Evolutionary conservation across 2,888 invertebrate species (phyloP), one percentile per base, ranked within the genome.

Genomic region (Argyresthia goedartella): DNA sequence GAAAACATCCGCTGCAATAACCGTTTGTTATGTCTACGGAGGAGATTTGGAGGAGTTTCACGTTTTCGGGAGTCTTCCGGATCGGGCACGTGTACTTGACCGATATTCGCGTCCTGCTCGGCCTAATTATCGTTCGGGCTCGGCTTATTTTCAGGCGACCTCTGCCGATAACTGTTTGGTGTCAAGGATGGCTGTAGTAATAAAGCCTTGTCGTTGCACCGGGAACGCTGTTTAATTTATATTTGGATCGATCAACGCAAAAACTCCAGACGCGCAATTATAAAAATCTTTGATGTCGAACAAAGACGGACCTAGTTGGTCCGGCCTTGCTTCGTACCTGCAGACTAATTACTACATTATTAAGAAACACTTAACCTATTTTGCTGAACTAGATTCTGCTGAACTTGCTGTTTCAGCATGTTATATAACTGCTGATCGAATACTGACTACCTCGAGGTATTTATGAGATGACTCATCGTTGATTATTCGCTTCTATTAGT

Each of bases 301-400:
- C 66, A 69, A 69, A 69, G 65, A 63, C 58, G 65, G 65, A 61
- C 67, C 70, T 67, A 72, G 66, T 68, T 66, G 51, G 57, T 14
- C 54, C 60, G 68, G 68, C 79, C 80, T 81, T 80, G 79, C 64
- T 65, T 69, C 56, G 66, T 65, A 71, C 70, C 59, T 64, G 69
- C 50, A 34, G 25, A 8, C 71, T 85, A 82, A 84, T 84, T 80
- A 72, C 70, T 64, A 59, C 62, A 74, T 75, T 81, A 85, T 84
- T 84, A 78, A 78, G 74, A 82, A 84, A 71, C 76, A 66, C 70
- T 85, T 84, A 84, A 77, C 82, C 84, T 73, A 82, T 82, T 78
- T 85, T 55, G 60, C 59, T 72, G 80, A 56, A 61, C 82, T 74
- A 80, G 76, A 74, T 82, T 69, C 64, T 57, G 59, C 53, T 61